Evolutionary conservation across 1,140 invertebrate species (phyloP).

Genomic region (Drosophila obscura): DNA sequence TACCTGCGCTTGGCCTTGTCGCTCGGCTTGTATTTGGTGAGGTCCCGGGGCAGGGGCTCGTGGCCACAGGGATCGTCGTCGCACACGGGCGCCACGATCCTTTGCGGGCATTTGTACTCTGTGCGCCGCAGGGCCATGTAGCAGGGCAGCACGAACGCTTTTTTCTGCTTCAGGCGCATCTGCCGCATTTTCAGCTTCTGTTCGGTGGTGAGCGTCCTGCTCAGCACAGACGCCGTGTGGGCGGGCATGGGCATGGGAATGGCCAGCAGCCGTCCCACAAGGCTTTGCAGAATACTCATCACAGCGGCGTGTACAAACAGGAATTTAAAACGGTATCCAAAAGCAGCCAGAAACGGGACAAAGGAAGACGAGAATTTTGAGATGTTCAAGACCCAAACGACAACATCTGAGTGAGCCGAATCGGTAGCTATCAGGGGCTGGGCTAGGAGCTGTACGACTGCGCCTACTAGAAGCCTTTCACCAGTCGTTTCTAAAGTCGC

Average conservation of each 20-base stretch:
- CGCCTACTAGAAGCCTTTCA: slow-evolving; percentile 12
- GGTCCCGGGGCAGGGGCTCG: slow-evolving; percentile 6
- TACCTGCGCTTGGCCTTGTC: slow-evolving; percentile 26
- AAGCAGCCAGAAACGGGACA: not conserved
- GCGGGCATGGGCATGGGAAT: not conserved
- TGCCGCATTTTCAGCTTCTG: not conserved
- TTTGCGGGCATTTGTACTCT: slow-evolving; percentile 4
- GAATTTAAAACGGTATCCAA: slow-evolving; percentile 17
- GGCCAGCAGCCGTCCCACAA: not conserved
- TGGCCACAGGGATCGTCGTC: slow-evolving; percentile 13
- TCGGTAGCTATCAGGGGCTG: too few relatives aligned
- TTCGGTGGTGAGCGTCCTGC: not conserved
- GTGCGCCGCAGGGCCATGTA: slow-evolving; percentile 6
- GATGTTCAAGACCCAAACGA: not conserved
- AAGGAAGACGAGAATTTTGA: not conserved
- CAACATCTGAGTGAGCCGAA: not conserved
- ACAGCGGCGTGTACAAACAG: not conserved
- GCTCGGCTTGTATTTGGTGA: slow-evolving; percentile 29
- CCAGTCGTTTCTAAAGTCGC: not conserved
- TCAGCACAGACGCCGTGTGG: not conserved
- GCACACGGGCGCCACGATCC: not conserved
- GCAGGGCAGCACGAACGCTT: not conserved
- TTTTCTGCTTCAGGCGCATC: not conserved
- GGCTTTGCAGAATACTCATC: slow-evolving; percentile 8
- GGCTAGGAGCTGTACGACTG: not conserved